Evolutionary conservation across 2,113 vertebrate genomes (phyloP), one percentile per base, ranked within the genome.

Genomic region (Lepisosteus oculatus): DNA sequence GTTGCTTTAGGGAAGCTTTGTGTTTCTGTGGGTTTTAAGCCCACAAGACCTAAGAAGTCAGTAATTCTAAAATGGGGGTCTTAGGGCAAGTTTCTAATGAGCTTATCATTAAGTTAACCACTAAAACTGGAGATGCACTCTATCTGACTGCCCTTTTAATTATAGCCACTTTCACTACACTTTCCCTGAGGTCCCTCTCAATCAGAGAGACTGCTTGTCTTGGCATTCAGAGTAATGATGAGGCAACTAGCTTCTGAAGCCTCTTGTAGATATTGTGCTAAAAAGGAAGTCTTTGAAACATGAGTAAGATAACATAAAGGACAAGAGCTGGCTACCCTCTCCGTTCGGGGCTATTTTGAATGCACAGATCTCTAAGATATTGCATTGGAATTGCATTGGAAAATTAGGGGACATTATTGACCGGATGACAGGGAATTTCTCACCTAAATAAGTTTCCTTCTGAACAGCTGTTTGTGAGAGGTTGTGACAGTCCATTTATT

Each of bases 261-360:
- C 82, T 73, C 67, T 76, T 83, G 76, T 86, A 87, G 89, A 91
- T 88, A 92, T 78, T 54, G 74, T 80, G 81, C 88, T 88, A 84
- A 87, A 91, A 83, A 85, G 84, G 85, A 90, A 88, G 84, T 85
- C 87, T 90, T 89, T 89, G 86, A 89, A 88, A 88, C 69, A 59
- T 42, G 55, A 67, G 55, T 87, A 83, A 87, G 90, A 91, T 91
- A 89, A 86, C 81, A 78, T 72, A 67, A 76, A 81, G 83, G 79
- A 70, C 70, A 75, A 73, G 78, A 79, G 71, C 13, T 9, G 73
- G 77, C 79, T 79, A 80, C 70, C 71, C 74, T 51, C 55, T 72
- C 55, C 61, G 41, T 76, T 81, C 79, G 74, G 41, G 17, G 55
- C 63, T 43, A 43, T 65, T 77, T 73, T 68, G 74, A 77, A 81